Percentiles rank a stretch among this genome's conserved stretches.
Conservation (phyloP, 2,113 vertebrate species). For the Noctilio leporinus region DNA sequence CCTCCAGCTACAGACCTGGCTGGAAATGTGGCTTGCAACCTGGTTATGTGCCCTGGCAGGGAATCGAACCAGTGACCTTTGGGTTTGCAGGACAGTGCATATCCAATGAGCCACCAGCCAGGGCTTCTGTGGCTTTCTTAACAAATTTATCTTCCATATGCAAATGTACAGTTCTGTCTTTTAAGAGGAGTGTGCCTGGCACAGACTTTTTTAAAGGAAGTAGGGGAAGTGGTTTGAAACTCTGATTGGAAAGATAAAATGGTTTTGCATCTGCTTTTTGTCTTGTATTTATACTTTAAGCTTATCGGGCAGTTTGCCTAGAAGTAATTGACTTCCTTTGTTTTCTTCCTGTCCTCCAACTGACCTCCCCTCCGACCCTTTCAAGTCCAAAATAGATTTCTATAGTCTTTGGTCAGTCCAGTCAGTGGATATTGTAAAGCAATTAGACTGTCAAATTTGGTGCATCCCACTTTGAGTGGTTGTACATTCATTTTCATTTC, state of each 20-base stretch:
- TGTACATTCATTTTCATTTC: background rate
- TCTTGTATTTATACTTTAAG: conserved; percentile 52
- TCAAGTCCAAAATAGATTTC: conserved; percentile 20
- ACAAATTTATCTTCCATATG: background rate
- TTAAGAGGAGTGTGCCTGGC: background rate
- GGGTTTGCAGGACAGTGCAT: too few species aligned
- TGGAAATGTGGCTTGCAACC: too few species aligned
- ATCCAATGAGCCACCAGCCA: too few species aligned
- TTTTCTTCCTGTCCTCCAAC: background rate
- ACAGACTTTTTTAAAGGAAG: conserved; percentile 25
- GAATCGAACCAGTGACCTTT: too few species aligned
- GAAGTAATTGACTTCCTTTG: conserved; percentile 45
- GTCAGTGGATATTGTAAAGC: background rate
- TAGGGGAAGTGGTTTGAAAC: conserved; percentile 1
- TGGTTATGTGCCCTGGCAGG: too few species aligned
- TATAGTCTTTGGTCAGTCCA: background rate
- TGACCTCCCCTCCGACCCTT: background rate
- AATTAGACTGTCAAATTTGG: background rate
- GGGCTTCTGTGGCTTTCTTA: background rate
- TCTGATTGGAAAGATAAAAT: conserved; percentile 54
- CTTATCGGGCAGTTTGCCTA: conserved; percentile 48
- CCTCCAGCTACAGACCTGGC: too few species aligned
- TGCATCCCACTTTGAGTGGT: background rate
- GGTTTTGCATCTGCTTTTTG: conserved; percentile 55
- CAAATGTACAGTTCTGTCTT: background rate